Percentiles rank a stretch among this genome's conserved stretches.
These are phyloP conservation scores for Drosophila ficusphila DNA, from an alignment of 1,140 invertebrate species.

Conservation along the genomic window DNA sequence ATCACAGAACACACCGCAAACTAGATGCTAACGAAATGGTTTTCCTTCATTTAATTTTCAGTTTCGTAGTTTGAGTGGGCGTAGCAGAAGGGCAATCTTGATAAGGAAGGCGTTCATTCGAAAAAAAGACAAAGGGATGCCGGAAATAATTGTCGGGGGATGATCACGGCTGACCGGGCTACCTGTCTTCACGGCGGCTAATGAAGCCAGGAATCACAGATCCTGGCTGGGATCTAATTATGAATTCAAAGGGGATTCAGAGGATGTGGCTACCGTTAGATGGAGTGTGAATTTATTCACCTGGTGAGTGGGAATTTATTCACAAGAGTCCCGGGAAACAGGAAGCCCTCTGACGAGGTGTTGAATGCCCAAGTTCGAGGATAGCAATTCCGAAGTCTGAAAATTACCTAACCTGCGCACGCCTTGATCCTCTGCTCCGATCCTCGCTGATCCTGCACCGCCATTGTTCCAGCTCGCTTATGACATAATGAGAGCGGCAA, in stretches of 20 bases:
- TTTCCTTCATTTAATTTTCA: slow-evolving; percentile 14
- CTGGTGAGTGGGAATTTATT: slow-evolving; percentile 51
- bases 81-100: slow-evolving; percentile 61
- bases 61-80: slow-evolving; percentile 38
- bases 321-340: slow-evolving; percentile 46
- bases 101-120: slow-evolving; percentile 55
- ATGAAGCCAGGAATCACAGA: slow-evolving; percentile 41
- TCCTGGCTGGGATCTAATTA: slow-evolving; percentile 51
- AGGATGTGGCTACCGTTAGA: slow-evolving; percentile 74
- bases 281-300: slow-evolving; percentile 74
- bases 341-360: slow-evolving; percentile 52
- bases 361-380: slow-evolving; percentile 45
- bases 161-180: slow-evolving; percentile 40
- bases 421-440: slow-evolving; percentile 24
- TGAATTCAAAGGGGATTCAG: slow-evolving; percentile 18
- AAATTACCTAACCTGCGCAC: slow-evolving; percentile 51
- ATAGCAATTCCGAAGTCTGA: slow-evolving; percentile 16
- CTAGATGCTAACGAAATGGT: slow-evolving; percentile 73
- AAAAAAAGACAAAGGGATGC: slow-evolving; percentile 31
- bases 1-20: slow-evolving; percentile 68
- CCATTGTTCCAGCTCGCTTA: slow-evolving; percentile 63
- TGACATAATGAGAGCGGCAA: slow-evolving; percentile 65
- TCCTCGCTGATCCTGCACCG: slow-evolving; percentile 17
- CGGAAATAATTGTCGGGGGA: slow-evolving; percentile 77
- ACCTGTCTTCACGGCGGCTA: slow-evolving; percentile 66